These are phyloP conservation scores for Ceriagrion tenellum DNA, from an alignment of 2,888 invertebrate genomes.

Conservation along the genomic window DNA sequence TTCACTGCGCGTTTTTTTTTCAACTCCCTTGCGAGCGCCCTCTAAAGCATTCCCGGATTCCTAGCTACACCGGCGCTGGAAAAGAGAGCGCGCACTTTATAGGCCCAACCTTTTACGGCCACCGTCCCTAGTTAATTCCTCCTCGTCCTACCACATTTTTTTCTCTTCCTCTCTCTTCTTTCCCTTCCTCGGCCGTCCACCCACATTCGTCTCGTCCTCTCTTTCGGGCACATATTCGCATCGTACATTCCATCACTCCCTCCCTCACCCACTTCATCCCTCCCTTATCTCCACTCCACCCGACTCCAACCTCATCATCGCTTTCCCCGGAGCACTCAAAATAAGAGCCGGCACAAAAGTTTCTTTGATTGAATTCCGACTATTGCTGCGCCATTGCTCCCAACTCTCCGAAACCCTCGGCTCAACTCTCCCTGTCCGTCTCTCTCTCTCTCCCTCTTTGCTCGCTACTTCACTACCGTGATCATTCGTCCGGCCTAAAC, in stretches of 20 bases:
- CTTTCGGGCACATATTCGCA: neutral
- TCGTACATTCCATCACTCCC: neutral
- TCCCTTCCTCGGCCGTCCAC: neutral
- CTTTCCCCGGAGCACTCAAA: conserved; percentile 39
- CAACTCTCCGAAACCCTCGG: neutral
- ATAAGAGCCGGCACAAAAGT: conserved; percentile 25
- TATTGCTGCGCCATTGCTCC: neutral
- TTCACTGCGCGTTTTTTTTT: neutral
- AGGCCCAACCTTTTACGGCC: too few relatives aligned
- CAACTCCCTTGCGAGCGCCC: neutral
- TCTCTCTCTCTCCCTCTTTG: neutral
- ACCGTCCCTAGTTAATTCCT: too few relatives aligned
- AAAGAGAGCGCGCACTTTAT: too few relatives aligned
- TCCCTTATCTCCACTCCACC: neutral
- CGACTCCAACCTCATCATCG: conserved; percentile 16
- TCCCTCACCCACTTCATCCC: neutral
- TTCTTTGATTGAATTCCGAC: conserved; percentile 56
- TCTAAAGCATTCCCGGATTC: too few relatives aligned
- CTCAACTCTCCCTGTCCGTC: too few relatives aligned
- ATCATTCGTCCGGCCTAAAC: neutral
- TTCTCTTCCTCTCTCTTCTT: neutral
- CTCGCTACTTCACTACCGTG: neutral
- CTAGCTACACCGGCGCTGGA: too few relatives aligned
- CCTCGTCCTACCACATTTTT: too few relatives aligned
- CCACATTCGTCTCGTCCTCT: neutral